Evolutionary conservation across 2,797 vertebrate genomes (phyloP).

Genomic region (Leptodactylus fallax): DNA sequence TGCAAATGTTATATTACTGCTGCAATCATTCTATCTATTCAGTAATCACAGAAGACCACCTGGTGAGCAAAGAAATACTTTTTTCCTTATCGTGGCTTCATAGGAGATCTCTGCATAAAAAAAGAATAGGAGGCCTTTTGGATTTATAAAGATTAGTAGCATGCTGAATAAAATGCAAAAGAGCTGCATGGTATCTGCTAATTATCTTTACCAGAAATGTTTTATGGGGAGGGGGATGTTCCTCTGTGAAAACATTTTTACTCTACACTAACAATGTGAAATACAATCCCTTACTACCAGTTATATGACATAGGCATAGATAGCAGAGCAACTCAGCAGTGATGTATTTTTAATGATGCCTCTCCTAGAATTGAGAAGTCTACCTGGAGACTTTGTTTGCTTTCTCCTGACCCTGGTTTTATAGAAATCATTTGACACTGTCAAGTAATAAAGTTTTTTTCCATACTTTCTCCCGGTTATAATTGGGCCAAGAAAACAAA

Average conservation of each 20-base stretch:
- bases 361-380: background rate
- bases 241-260: background rate
- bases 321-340: background rate
- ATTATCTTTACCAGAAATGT: background rate
- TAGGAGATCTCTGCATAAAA: background rate
- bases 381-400: background rate
- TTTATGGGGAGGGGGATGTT: background rate
- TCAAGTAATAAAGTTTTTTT: background rate
- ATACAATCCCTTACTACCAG: background rate
- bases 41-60: background rate
- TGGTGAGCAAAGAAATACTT: background rate
- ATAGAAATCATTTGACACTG: background rate
- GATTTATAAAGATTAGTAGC: background rate
- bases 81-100: background rate
- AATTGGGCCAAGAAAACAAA: background rate
- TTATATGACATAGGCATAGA: background rate
- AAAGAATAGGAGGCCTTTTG: background rate
- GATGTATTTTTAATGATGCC: slow-evolving; percentile 29
- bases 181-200: too few species aligned
- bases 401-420: background rate
- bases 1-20: background rate
- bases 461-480: background rate
- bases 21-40: background rate
- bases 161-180: too few species aligned
- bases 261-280: background rate